phyloP scores from a whole-genome alignment of 2,113 vertebrate species.

The Triplophysa rosa region DNA sequence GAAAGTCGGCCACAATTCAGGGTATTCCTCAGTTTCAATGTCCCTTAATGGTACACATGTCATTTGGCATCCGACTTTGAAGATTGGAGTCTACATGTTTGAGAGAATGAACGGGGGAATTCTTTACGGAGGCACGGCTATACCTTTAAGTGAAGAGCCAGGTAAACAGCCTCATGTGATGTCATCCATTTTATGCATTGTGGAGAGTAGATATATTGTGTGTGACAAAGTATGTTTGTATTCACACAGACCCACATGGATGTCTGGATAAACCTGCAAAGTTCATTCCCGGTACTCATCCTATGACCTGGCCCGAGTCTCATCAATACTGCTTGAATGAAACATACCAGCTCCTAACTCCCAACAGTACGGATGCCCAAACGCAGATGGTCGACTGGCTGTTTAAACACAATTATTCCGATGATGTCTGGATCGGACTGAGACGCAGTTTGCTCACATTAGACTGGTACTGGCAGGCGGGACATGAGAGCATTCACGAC shows the following conservation, averaged over 20 bases:
- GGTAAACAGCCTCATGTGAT: slow-evolving; percentile 56
- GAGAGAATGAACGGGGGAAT: rapidly evolving
- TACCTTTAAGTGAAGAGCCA: slow-evolving; percentile 57
- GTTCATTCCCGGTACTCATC: background rate
- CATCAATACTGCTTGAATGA: slow-evolving; percentile 25
- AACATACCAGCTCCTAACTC: slow-evolving; percentile 31
- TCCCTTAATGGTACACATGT: rapidly evolving
- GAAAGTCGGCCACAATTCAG: slow-evolving; percentile 12
- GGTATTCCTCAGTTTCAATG: background rate
- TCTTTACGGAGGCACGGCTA: slow-evolving; percentile 46
- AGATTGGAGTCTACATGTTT: slow-evolving; percentile 65
- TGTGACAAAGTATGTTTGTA: background rate
- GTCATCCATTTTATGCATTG: background rate
- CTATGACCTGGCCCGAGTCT: slow-evolving; percentile 58
- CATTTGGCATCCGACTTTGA: slow-evolving; percentile 65
- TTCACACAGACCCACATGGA: slow-evolving; percentile 58
- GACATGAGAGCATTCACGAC: rapidly evolving
- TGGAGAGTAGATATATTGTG: background rate
- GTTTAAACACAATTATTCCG: rapidly evolving
- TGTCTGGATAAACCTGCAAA: slow-evolving; percentile 50
- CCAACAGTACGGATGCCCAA: background rate
- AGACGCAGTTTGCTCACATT: slow-evolving; percentile 57
- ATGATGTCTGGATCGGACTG: slow-evolving; percentile 68
- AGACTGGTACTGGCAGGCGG: slow-evolving; percentile 68
- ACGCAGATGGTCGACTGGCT: background rate